Base-by-base conservation (phyloP, 2,888 invertebrate species). In the Standfussiana lucernea region DNA sequence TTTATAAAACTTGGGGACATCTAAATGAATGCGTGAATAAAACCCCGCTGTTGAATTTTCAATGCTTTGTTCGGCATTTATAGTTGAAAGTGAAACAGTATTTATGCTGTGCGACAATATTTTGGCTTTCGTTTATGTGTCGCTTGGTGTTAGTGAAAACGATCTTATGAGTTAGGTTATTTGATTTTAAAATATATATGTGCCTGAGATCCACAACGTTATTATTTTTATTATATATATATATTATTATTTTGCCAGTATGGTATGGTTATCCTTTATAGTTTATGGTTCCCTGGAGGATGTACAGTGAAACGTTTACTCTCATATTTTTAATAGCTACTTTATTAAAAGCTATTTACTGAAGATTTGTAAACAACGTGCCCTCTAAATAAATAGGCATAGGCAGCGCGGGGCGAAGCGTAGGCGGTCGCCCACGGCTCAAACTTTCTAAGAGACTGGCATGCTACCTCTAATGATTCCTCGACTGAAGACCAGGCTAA, bases 371-470 rank as follows among this genome's bases (percentile, higher is more conserved):
- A 64, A 82, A 56, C 62, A 80, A 71, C 56, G 35, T 35, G 35
- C 70, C 37, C 35, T 66, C 28, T 40, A 70, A 62, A 77, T 77
- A 70, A 82, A 75, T 66, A 72, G n/a, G 56, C 53, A 45, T 53
- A n/a, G 32, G 59, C n/a, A 69, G 47, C 21, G 35, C 10, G n/a
- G 28, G 53, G 24, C 35, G 28, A 68, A 45, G 66, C 53, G 83
- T 80, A 18, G 83, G 83, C 42, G 56, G 37, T 24, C 70, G 77
- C 70, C 83, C 70, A 71, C 67, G 83, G 28, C 59, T 10, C 45
- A 24, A 15, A 40, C n/a, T 35, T 56, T 67, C 47, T 37, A 62
- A 67, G 47, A 66, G 45, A 32, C 53, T 53, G 47, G 15, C 24
- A 32, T 59, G 42, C 65, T 73, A 50, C 50, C 35, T 32, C 65